phyloP scores from a whole-genome alignment of 2,113 vertebrate genomes.

The Myotis brandtii region DNA sequence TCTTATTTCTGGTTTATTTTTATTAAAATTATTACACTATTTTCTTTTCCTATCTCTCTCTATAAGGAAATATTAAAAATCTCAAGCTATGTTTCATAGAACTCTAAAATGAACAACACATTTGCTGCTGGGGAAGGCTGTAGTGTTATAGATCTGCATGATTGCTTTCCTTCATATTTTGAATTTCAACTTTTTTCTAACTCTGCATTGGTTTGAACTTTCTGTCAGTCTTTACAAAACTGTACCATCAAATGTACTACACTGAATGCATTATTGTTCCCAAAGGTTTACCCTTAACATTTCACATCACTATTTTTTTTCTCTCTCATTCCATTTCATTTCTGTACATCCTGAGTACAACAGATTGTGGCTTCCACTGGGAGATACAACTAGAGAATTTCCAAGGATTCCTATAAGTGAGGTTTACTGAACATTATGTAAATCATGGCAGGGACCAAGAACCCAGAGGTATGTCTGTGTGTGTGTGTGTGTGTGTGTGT shows the following conservation, averaged over 20 bases:
- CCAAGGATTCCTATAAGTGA: conserved; percentile 83
- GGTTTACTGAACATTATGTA: conserved; percentile 84
- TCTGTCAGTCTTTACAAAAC: conserved; percentile 71
- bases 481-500: conserved; percentile 67
- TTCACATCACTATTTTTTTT: conserved; percentile 72
- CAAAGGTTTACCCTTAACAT: conserved; percentile 79
- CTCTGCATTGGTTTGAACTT: conserved; percentile 62
- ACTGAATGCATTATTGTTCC: conserved; percentile 78
- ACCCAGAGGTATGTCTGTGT: conserved; percentile 68
- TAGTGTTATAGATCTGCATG: neutral
- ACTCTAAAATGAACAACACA: neutral
- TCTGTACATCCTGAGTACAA: conserved; percentile 82
- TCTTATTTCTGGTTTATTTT: neutral
- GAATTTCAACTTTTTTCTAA: conserved; percentile 42
- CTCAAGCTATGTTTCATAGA: neutral
- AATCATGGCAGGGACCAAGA: conserved; percentile 83
- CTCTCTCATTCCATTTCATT: conserved; percentile 75
- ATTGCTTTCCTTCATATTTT: conserved; percentile 62
- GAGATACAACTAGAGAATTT: conserved; percentile 82
- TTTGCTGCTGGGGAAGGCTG: conserved; percentile 5
- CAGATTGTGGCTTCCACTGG: conserved; percentile 84
- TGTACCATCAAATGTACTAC: conserved; percentile 66
- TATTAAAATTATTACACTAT: neutral
- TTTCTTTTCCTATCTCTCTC: neutral
- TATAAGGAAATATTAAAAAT: conserved; percentile 7